Evolutionary conservation across 2,888 invertebrate genomes (phyloP).

Genomic region (Pyrrhosoma nymphula): DNA sequence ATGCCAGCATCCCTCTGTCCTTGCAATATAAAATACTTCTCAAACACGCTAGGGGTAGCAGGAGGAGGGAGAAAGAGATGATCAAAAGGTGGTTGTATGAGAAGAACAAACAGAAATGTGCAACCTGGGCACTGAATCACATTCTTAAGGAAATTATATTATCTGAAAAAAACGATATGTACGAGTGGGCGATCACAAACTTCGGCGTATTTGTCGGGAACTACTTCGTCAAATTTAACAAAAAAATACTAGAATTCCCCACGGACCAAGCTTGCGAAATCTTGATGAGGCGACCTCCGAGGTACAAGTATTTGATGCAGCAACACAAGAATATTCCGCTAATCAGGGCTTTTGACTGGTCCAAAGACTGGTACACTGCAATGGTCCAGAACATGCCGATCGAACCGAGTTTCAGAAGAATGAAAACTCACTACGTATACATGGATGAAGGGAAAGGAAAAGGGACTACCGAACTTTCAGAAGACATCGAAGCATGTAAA

Average conservation of each 20-base stretch:
- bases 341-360: not conserved
- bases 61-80: not conserved
- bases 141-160: not conserved
- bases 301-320: not conserved
- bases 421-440: not conserved
- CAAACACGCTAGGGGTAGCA: not conserved
- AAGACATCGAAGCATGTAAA: not conserved
- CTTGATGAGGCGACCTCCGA: not conserved
- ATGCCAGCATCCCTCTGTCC: not conserved
- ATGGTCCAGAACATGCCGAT: not conserved
- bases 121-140: conserved; percentile 6
- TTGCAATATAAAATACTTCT: not conserved
- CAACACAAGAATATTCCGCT: not conserved
- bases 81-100: conserved; percentile 21
- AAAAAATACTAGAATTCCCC: not conserved
- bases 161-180: not conserved
- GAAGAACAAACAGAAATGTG: not conserved
- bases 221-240: not conserved
- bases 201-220: conserved; percentile 4
- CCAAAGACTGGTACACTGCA: not conserved
- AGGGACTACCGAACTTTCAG: not conserved
- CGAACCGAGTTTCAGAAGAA: not conserved
- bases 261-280: conserved; percentile 2
- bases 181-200: not conserved
- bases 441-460: not conserved